Conservation (phyloP, 2,113 vertebrate species). For the Grus americana region DNA sequence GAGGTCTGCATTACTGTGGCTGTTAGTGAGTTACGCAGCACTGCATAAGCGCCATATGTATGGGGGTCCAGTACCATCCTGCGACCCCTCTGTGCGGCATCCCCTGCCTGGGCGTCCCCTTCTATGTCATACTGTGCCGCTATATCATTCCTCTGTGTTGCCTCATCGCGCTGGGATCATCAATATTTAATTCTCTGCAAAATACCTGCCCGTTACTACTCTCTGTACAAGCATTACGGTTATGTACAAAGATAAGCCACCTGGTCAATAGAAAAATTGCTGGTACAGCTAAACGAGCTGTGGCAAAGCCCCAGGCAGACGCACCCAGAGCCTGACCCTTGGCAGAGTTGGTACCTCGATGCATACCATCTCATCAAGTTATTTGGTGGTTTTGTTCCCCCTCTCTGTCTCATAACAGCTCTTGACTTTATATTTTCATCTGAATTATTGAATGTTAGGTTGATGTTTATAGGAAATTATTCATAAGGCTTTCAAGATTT, state of each 20-base stretch:
- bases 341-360: accelerated
- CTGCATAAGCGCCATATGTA: neutral
- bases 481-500: neutral
- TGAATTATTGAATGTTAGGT: neutral
- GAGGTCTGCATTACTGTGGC: neutral
- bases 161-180: accelerated
- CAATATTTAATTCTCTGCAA: neutral
- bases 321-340: neutral
- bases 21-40: neutral
- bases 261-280: neutral
- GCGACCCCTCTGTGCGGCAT: neutral
- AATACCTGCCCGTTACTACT: neutral
- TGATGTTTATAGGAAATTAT: neutral
- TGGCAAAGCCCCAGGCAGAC: neutral
- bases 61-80: neutral
- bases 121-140: accelerated
- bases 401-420: neutral
- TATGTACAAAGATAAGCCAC: neutral
- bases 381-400: neutral
- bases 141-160: accelerated
- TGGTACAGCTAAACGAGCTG: neutral
- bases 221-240: neutral
- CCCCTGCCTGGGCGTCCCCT: neutral
- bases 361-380: accelerated
- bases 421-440: neutral